phyloP scores from a whole-genome alignment of 2,888 invertebrate species.

The Pilophorus perplexus region DNA sequence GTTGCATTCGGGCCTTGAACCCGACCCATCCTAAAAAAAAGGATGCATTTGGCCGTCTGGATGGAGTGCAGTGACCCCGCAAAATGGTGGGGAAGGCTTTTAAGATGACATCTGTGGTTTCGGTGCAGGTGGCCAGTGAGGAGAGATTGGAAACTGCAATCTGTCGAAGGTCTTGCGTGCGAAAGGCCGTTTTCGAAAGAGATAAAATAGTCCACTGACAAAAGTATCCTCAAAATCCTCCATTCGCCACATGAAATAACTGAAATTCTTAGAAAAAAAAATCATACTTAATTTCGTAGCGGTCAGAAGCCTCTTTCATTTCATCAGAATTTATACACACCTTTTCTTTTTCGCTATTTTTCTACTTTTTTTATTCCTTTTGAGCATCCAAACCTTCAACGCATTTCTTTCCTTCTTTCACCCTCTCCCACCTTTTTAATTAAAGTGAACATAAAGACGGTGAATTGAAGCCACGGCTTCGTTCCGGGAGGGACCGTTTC shows the following conservation, averaged over 20 bases:
- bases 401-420: background rate
- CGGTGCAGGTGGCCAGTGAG: constrained; percentile 32
- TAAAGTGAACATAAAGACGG: constrained; percentile 14
- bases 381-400: too few relatives aligned
- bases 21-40: constrained; percentile 12
- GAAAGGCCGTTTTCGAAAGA: too few relatives aligned
- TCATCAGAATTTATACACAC: too few relatives aligned
- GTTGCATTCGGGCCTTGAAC: constrained; percentile 29
- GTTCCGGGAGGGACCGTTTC: constrained; percentile 5
- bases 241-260: too few relatives aligned
- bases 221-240: too few relatives aligned
- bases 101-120: constrained; percentile 30
- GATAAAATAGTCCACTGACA: too few relatives aligned
- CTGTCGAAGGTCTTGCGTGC: too few relatives aligned
- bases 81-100: too few relatives aligned
- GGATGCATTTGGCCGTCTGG: constrained; percentile 37
- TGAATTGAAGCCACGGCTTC: constrained; percentile 3
- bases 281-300: too few relatives aligned
- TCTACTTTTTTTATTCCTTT: background rate
- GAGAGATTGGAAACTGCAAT: too few relatives aligned
- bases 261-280: too few relatives aligned
- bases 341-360: constrained; percentile 3
- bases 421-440: background rate
- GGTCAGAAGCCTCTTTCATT: too few relatives aligned
- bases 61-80: constrained; percentile 27